These are phyloP conservation scores for Columba livia DNA, from an alignment of 2,113 vertebrate species.

Conservation along the genomic window DNA sequence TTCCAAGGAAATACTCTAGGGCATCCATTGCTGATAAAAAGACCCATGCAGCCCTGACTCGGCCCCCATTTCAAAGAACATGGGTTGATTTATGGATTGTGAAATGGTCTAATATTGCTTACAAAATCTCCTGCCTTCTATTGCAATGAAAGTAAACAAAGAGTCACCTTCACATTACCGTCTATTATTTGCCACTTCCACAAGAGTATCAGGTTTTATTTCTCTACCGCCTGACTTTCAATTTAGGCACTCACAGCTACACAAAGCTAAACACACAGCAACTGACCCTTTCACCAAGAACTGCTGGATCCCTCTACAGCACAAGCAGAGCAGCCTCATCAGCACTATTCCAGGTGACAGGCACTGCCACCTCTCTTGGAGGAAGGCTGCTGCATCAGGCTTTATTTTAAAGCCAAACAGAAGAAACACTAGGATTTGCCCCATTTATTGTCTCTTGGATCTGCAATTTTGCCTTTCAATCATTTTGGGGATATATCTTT, in stretches of 20 bases:
- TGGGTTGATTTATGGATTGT: neutral
- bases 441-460: neutral
- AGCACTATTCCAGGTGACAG: accelerated
- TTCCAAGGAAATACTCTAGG: neutral
- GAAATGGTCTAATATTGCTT: neutral
- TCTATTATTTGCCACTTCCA: neutral
- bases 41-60: neutral
- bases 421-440: neutral
- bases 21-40: neutral
- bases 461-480: neutral
- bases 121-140: neutral
- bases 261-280: neutral
- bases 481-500: neutral
- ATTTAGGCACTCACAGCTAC: neutral
- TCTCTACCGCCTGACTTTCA: neutral
- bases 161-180: neutral
- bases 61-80: neutral
- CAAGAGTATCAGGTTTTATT: neutral
- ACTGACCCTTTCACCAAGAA: neutral
- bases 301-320: neutral
- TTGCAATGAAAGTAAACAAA: neutral
- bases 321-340: neutral
- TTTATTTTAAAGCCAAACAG: neutral
- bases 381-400: neutral
- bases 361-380: neutral